Base-by-base conservation (phyloP, 2,797 vertebrate species). In the Anabas testudineus region DNA sequence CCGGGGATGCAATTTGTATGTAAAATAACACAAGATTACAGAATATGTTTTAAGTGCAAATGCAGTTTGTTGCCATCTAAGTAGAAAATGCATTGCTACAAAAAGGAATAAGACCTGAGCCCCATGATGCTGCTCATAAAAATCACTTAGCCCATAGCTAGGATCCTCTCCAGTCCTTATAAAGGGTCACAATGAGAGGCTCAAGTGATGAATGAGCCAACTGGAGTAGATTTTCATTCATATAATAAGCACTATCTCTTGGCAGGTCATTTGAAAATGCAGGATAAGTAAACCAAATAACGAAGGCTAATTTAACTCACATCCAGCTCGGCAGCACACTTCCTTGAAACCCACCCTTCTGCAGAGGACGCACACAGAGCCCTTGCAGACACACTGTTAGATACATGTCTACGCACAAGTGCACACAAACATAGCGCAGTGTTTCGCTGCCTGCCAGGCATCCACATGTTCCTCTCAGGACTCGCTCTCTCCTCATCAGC, bases 11-110 rank as follows among this genome's bases (percentile, higher is more conserved):
- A 94, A 95, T 95, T 94, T 95, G 93, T 95, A 95, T 95, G 94
- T 94, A 95, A 95, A 95, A 94, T 94, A 95, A 94, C 92, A 94
- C 88, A 94, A 94, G 93, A 94, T 94, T 95, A 94, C 91, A 94
- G 87, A 94, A 94, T 94, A 92, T 93, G 91, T 94, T 95, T 94
- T 94, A 94, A 94, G 92, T 92, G 93, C 90, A 93, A 93, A 94
- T 94, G 90, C 88, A 92, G 90, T 94, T 95, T 92, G 89, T 90
- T 93, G 89, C 90, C 90, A 86, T 91, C 89, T 91, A 88, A 90
- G 87, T 85, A 81, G 82, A 88, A 92, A 91, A 92, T 84, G 72
- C 81, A 87, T 87, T 85, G 85, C 83, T 82, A 84, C 80, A 80
- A 88, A 92, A 85, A 81, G 67, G 77, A 91, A 86, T 86, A 78